phyloP scores from a whole-genome alignment of 2,797 vertebrate genomes.

The Miichthys miiuy region DNA sequence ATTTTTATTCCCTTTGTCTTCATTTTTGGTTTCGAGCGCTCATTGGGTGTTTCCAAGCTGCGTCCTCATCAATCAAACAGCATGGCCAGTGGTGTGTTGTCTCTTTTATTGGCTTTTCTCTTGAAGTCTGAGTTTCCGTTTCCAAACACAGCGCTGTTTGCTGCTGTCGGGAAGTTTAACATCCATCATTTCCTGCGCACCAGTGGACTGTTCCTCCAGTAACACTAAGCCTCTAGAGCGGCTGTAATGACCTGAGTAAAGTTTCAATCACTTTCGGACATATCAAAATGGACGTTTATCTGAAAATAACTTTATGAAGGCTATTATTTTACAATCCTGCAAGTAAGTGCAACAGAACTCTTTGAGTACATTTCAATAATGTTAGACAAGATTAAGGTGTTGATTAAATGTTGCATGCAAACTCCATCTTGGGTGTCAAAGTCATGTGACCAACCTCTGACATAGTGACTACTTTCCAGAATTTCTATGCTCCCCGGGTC shows the following conservation, averaged over 20 bases:
- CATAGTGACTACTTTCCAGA: no score
- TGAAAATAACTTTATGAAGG: neutral
- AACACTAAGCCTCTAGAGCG: neutral
- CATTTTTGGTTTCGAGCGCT: neutral
- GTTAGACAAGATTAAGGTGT: neutral
- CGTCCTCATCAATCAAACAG: conserved; percentile 37
- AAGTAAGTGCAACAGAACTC: neutral
- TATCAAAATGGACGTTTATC: neutral
- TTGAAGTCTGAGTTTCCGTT: conserved; percentile 3
- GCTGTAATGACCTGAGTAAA: neutral
- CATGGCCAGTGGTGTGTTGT: neutral
- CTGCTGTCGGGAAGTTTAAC: conserved; percentile 19
- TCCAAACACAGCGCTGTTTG: conserved; percentile 5
- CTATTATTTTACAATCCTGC: neutral
- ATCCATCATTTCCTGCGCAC: neutral
- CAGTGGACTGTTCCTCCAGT: neutral
- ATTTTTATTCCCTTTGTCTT: conserved; percentile 1
- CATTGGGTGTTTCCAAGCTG: conserved; percentile 1
- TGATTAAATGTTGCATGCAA: neutral
- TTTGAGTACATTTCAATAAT: neutral
- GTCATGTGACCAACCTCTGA: no score
- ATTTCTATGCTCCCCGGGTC: no score
- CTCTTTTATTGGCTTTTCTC: conserved; percentile 27
- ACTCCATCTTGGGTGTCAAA: no score
- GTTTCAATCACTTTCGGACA: neutral